Evolutionary conservation across 2,797 vertebrate genomes (phyloP).

Genomic region (Crypturellus tataupa): DNA sequence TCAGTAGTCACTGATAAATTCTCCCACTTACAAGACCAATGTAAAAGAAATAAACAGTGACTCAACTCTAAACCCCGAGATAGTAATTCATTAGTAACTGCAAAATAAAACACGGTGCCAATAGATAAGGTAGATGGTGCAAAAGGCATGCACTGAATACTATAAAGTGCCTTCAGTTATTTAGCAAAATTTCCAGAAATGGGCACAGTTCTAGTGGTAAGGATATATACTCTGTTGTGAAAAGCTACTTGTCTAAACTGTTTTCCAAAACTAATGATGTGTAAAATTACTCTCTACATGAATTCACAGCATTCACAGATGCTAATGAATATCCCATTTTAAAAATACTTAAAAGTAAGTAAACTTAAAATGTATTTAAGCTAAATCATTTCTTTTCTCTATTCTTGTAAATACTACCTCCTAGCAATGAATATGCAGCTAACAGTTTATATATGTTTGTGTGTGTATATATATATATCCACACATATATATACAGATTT

Average conservation of each 20-base stretch:
- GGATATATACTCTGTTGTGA: not conserved
- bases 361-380: not conserved
- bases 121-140: fast-evolving
- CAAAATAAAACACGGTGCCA: not conserved
- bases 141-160: not conserved
- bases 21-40: not conserved
- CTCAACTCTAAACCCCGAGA: not conserved
- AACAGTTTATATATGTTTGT: not conserved
- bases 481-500: too few relatives aligned
- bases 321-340: not conserved
- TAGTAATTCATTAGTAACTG: not conserved
- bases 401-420: not conserved
- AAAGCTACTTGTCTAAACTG: not conserved
- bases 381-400: not conserved
- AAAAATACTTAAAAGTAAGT: not conserved
- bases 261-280: not conserved
- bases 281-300: not conserved
- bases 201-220: not conserved
- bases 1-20: not conserved
- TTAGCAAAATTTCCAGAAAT: not conserved
- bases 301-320: not conserved
- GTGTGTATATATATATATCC: too few relatives aligned
- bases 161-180: not conserved
- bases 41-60: not conserved
- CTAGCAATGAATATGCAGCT: not conserved